Evolutionary conservation across 2,888 invertebrate genomes (phyloP).

Genomic region (Cryptocephalus moraei): DNA sequence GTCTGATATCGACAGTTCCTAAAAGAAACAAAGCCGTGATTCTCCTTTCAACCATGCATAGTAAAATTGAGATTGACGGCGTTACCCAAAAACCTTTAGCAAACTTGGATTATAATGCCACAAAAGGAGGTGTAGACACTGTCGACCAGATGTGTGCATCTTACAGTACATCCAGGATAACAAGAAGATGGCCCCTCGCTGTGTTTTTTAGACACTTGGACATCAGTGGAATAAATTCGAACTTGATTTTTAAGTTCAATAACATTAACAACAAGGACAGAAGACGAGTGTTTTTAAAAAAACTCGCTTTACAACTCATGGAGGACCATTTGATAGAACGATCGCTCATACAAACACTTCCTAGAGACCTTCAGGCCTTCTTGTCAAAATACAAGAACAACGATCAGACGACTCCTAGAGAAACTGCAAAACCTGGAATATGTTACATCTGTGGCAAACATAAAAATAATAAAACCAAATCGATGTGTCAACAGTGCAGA

Average conservation of each 20-base stretch:
- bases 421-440: background rate
- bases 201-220: background rate
- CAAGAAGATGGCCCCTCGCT: background rate
- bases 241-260: background rate
- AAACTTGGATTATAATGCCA: conserved; percentile 18
- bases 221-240: background rate
- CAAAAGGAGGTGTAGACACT: conserved; percentile 20
- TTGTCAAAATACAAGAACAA: background rate
- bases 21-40: conserved; percentile 14
- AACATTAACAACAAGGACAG: background rate
- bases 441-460: background rate
- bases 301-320: background rate
- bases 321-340: background rate
- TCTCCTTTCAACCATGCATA: conserved; percentile 14
- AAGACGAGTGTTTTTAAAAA: background rate
- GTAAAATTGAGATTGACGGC: conserved; percentile 1
- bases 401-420: background rate
- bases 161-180: background rate
- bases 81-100: conserved; percentile 11
- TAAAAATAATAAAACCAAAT: background rate
- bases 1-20: conserved; percentile 10
- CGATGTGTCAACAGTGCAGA: background rate
- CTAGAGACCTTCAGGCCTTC: background rate
- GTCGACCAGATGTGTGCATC: background rate
- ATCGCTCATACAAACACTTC: background rate